A percentile compares a stretch with the other conserved stretches of the same genome.
Evolutionary conservation across 2,888 invertebrate species (phyloP).

Genomic region (Rhagonycha fulva): DNA sequence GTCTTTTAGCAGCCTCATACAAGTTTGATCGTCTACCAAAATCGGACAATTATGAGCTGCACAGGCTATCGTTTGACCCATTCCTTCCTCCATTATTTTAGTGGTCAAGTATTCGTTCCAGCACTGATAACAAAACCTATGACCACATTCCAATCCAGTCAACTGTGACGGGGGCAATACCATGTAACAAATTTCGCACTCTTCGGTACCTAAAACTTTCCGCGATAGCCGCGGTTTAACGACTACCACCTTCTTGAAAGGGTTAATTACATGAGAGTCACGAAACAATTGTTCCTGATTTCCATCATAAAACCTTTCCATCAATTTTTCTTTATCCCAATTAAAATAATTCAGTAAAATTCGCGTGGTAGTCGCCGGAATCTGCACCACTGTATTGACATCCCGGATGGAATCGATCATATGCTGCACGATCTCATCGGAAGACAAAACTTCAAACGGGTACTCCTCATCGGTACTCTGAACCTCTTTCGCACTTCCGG

Average conservation of each 20-base stretch:
- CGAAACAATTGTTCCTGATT: constrained; percentile 93
- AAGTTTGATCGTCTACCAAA: constrained; percentile 95
- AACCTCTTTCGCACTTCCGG: constrained; percentile 75
- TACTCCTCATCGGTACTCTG: constrained; percentile 88
- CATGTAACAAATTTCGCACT: constrained; percentile 93
- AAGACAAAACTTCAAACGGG: constrained; percentile 92
- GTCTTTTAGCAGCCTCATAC: constrained; percentile 88
- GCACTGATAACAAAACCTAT: constrained; percentile 92
- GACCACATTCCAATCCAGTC: constrained; percentile 96
- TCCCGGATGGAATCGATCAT: constrained; percentile 98
- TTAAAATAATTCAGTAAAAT: constrained; percentile 97
- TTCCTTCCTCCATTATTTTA: constrained; percentile 97
- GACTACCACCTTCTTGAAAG: constrained; percentile 75
- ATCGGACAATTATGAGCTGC: constrained; percentile 97
- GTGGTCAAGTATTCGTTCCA: constrained; percentile 98
- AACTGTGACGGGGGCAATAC: constrained; percentile 79
- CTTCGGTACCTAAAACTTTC: constrained; percentile 77
- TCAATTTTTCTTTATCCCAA: constrained; percentile 99
- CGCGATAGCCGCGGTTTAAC: constrained; percentile 70
- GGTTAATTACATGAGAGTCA: constrained; percentile 94
- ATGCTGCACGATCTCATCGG: constrained; percentile 95
- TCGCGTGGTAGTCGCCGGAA: constrained; percentile 86
- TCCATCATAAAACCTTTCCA: constrained; percentile 96
- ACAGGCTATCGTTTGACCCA: constrained; percentile 95
- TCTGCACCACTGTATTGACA: constrained; percentile 94